Evolutionary conservation across 2,113 vertebrate genomes (phyloP).

Genomic region (Electrona antarctica): DNA sequence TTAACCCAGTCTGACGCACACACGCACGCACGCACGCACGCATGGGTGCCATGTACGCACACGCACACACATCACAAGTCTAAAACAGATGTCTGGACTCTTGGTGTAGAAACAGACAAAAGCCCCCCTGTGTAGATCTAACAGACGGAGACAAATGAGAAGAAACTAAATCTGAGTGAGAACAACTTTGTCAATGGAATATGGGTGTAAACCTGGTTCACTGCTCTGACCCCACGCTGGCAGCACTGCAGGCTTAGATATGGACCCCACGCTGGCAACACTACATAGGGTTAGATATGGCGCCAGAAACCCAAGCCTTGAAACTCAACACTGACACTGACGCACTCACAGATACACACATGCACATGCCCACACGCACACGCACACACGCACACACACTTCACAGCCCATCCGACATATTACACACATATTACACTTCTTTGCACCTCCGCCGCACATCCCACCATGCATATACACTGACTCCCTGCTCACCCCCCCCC

Average conservation of each 20-base stretch:
- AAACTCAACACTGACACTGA: constrained; percentile 52
- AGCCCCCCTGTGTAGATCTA: constrained; percentile 41
- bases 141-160: constrained; percentile 52
- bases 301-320: constrained; percentile 60
- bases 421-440: neutral
- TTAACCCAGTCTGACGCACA: too few species aligned
- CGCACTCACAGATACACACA: neutral
- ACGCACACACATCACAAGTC: constrained; percentile 23
- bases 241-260: constrained; percentile 54
- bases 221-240: constrained; percentile 60
- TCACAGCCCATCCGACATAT: constrained; percentile 10
- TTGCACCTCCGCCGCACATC: neutral
- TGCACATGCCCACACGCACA: constrained; percentile 1
- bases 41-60: neutral
- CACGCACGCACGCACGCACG: too few species aligned
- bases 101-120: constrained; percentile 38
- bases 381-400: constrained; percentile 21
- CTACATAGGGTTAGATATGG: constrained; percentile 50
- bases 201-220: constrained; percentile 53
- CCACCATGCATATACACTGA: neutral
- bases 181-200: constrained; percentile 63
- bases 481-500: neutral
- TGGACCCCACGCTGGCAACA: constrained; percentile 63
- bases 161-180: constrained; percentile 64
- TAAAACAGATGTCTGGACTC: constrained; percentile 34